phyloP scores from a whole-genome alignment of 2,888 invertebrate genomes.

The Papilio elwesi region DNA sequence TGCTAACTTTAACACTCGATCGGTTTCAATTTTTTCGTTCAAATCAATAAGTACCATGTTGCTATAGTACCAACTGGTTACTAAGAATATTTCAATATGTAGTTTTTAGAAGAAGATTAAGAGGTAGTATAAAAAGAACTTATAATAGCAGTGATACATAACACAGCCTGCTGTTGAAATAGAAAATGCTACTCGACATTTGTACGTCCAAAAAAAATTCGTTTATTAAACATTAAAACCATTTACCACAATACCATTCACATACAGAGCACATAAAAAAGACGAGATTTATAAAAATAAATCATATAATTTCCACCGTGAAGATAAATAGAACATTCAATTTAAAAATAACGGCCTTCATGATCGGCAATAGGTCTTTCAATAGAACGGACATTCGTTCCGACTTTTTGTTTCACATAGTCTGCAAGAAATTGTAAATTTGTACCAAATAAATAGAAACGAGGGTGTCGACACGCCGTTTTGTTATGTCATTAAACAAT shows the following conservation, averaged over 20 bases:
- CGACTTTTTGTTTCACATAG: constrained; percentile 70
- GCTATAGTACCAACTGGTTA: constrained; percentile 31
- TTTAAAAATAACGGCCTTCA: constrained; percentile 75
- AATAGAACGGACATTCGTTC: constrained; percentile 70
- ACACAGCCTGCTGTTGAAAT: background rate
- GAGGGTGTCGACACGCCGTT: constrained; percentile 81
- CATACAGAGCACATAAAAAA: background rate
- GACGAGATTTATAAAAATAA: constrained; percentile 39
- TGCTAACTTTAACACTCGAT: constrained; percentile 62
- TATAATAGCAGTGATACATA: too few species aligned
- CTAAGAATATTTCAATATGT: constrained; percentile 9
- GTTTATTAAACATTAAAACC: background rate
- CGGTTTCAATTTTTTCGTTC: constrained; percentile 64
- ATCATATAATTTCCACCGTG: constrained; percentile 49
- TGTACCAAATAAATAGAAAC: constrained; percentile 71
- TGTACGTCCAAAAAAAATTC: background rate
- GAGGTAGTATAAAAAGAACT: too few species aligned
- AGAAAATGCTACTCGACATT: background rate
- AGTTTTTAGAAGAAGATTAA: background rate
- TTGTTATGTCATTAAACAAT: constrained; percentile 79
- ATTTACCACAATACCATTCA: background rate
- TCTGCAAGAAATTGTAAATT: constrained; percentile 69
- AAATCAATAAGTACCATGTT: constrained; percentile 55
- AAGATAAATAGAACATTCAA: constrained; percentile 61
- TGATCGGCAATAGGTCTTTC: constrained; percentile 64